Base-by-base conservation (phyloP, 2,797 vertebrate genomes). In the Moxostoma hubbsi region DNA sequence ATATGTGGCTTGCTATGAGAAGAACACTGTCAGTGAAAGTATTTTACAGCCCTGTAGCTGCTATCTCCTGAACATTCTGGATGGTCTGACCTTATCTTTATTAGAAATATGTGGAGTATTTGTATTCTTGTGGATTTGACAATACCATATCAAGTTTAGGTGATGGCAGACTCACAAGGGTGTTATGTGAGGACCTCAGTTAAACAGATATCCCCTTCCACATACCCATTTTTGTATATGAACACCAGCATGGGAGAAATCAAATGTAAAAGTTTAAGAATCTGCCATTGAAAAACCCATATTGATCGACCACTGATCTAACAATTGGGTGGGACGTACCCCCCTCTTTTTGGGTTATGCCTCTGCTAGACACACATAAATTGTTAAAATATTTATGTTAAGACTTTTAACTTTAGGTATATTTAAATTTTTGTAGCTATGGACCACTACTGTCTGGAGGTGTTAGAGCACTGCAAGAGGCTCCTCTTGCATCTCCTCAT, bases 381-480 rank as follows among this genome's bases (percentile, higher is more conserved):
- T 36, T 36, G 0, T 36, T 36, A 4, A 24, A 36, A 5, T 36
- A 36, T 36, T 36, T 36, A 36, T 36, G 36, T 36, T 36, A 36
- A 36, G 36, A 36, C 3, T 36, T 36, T 36, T 36, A 36, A 36
- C 36, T 36, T 36, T 36, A 36, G 36, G 36, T 36, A 36, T 36
- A 36, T 36, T 4, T 36, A 3, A 4, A 36, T 36, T 36, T 36
- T 36, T 72, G 85, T 86, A 99, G 98, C 97, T 87, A 92, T 99
- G 90, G 98, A 99, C 90, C 98, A 99, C 91, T 98, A 97, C 86
- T 94, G 97, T 54, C 95, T 96, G 0, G 97, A 99, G 89, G 97
- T 99, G 81, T 98, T 98, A 85, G 97, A 99, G 83, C 98, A 99
- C 91, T 98, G 97, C 91, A 98, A 97, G 84, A 96, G 95, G 53